Evolutionary conservation across 1,140 invertebrate species (phyloP), one percentile per base, ranked within the genome.

Genomic region (Rhagoletis pomonella): DNA sequence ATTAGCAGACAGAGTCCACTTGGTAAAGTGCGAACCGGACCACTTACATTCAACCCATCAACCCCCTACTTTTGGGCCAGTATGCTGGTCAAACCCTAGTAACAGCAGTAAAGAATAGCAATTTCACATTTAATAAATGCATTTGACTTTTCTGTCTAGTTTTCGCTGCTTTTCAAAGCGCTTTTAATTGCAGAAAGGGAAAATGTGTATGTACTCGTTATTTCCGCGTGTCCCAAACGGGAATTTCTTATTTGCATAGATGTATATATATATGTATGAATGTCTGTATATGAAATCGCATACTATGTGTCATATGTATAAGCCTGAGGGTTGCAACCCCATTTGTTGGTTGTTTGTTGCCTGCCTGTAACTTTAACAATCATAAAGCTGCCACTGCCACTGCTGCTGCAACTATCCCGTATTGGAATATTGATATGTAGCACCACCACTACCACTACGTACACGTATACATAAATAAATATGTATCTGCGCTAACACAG

Each of bases 1-100:
- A 81, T 81, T 81, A 81, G 73, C 73, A 50, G 73, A 29, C 47
- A 81, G 73, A 19, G 47, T 81, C 47, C 73, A 81, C 73, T 58
- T 55, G 73, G 47, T 42, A 47, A 50, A 55, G 73, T 55, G 47
- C 47, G 12, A 14, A 62, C 60, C 64, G 42, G 10, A 81, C 5
- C 73, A 55, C 47, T 55, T 47, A 29, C 73, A 19, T 58, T 19
- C 47, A 81, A 81, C 73, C 73, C 73, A 29, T 19, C 47, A 81
- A 81, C 73, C 73, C 73, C 69, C 73, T 29, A 81, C 73, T 55
- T 81, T 29, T 29, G 29, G 73, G 73, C 73, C 55, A 81, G 55
- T 81, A 55, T 81, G 73, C 42, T 19, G 17, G 50, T 29, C 17
- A 81, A 2, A 17, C 9, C 1, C 6, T 81, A 47, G 73, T 77